Evolutionary conservation across 1,140 invertebrate genomes (phyloP).

Genomic region (Drosophila nigromelanica): DNA sequence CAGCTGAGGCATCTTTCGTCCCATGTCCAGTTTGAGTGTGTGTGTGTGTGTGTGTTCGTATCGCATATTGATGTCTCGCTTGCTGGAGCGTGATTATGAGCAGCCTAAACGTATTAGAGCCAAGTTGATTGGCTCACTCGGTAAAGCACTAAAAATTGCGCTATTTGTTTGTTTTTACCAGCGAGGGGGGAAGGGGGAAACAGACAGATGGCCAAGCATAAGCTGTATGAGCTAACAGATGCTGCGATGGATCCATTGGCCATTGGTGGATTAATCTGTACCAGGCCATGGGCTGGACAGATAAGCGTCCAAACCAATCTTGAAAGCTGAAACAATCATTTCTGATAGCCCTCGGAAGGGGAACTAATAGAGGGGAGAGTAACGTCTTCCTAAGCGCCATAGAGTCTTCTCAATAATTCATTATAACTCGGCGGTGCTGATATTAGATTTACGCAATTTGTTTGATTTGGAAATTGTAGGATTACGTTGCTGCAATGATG

Average conservation of each 20-base stretch:
- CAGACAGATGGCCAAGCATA: constrained; percentile 59
- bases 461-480: not conserved
- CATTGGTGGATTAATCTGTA: constrained; percentile 58
- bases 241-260: constrained; percentile 47
- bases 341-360: not conserved
- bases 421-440: not conserved
- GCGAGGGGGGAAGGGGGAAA: constrained; percentile 39
- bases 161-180: constrained; percentile 63
- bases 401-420: constrained; percentile 7
- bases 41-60: constrained; percentile 4
- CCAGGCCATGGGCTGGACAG: not conserved
- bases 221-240: constrained; percentile 62
- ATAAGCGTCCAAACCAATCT: constrained; percentile 26
- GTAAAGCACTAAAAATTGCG: constrained; percentile 73
- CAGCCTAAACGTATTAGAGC: constrained; percentile 76
- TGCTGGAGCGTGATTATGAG: constrained; percentile 79
- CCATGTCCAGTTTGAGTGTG: constrained; percentile 19
- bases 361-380: not conserved
- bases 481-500: constrained; percentile 4
- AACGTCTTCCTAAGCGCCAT: not conserved
- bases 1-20: constrained; percentile 4
- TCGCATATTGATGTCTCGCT: constrained; percentile 65
- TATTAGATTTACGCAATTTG: constrained; percentile 1
- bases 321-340: constrained; percentile 26
- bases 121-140: constrained; percentile 57